phyloP scores from a whole-genome alignment of 2,888 invertebrate genomes.

The Leptinotarsa tumamoca region DNA sequence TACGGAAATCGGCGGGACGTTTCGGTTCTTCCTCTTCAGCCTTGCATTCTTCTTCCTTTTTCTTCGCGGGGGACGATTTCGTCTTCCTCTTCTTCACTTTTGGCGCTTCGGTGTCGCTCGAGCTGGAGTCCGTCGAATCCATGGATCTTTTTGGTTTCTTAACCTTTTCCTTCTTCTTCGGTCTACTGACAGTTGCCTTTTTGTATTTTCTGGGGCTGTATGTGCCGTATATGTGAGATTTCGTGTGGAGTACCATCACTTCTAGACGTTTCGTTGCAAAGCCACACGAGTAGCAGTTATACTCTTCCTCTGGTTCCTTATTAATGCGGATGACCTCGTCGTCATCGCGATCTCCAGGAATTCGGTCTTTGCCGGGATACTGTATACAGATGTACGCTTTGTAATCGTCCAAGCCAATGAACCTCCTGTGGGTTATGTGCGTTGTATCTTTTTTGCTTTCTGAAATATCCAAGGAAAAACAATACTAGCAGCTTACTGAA shows the following conservation, averaged over 20 bases:
- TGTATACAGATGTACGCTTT: slow-evolving; percentile 76
- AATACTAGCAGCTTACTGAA: not conserved
- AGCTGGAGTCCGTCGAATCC: slow-evolving; percentile 37
- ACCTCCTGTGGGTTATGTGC: slow-evolving; percentile 68
- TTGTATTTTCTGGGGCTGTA: slow-evolving; percentile 50
- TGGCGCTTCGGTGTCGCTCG: slow-evolving; percentile 40
- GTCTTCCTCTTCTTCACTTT: slow-evolving; percentile 48
- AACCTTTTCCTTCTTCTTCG: slow-evolving; percentile 36
- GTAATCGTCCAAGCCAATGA: slow-evolving; percentile 68
- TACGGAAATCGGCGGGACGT: slow-evolving; percentile 72
- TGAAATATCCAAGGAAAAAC: slow-evolving; percentile 33
- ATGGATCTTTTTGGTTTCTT: slow-evolving; percentile 33
- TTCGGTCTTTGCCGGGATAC: slow-evolving; percentile 64
- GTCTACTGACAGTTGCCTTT: slow-evolving; percentile 30
- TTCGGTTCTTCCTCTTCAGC: slow-evolving; percentile 53
- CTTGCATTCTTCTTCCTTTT: slow-evolving; percentile 51
- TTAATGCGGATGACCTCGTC: slow-evolving; percentile 52
- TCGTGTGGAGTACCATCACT: slow-evolving; percentile 80
- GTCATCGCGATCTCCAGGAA: slow-evolving; percentile 47
- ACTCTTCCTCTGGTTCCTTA: slow-evolving; percentile 49
- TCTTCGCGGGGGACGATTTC: slow-evolving; percentile 64
- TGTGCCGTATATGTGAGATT: slow-evolving; percentile 73
- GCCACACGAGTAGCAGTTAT: slow-evolving; percentile 53
- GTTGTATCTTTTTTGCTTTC: slow-evolving; percentile 48
- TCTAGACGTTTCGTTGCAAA: slow-evolving; percentile 79